A percentile compares a stretch with the other conserved stretches of the same genome.
phyloP scores from a whole-genome alignment of 2,797 vertebrate genomes.

The Coregonus ussuriensis region DNA sequence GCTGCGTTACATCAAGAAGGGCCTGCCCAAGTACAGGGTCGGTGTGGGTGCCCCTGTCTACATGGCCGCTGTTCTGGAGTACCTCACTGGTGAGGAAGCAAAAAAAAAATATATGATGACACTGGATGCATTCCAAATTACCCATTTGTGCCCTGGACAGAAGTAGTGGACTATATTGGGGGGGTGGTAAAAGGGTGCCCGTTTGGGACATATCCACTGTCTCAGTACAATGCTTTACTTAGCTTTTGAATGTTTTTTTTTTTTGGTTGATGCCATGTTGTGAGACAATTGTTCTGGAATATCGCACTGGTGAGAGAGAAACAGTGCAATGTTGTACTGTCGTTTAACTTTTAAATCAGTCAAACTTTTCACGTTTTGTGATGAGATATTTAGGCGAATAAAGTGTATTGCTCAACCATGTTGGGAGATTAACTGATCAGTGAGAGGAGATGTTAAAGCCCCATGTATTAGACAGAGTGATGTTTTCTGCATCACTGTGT shows the following conservation, averaged over 20 bases:
- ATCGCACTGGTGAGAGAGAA: too few relatives aligned
- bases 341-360: background rate
- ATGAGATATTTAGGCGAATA: background rate
- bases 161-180: too few relatives aligned
- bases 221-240: too few relatives aligned
- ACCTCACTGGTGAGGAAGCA: conserved; percentile 87
- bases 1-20: conserved; percentile 95
- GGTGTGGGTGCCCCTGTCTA: conserved; percentile 96
- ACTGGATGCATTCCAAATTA: background rate
- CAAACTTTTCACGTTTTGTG: background rate
- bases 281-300: too few relatives aligned
- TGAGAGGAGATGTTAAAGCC: background rate
- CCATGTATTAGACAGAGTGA: too few relatives aligned
- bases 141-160: background rate
- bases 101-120: too few relatives aligned
- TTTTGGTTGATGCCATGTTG: too few relatives aligned
- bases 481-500: too few relatives aligned
- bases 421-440: background rate
- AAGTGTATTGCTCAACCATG: background rate
- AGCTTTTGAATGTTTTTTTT: too few relatives aligned
- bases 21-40: conserved; percentile 94
- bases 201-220: too few relatives aligned
- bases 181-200: too few relatives aligned
- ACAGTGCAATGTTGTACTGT: background rate
- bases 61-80: conserved; percentile 96